Conservation (phyloP, 2,797 vertebrate genomes). For the Premnoplex brunnescens region DNA sequence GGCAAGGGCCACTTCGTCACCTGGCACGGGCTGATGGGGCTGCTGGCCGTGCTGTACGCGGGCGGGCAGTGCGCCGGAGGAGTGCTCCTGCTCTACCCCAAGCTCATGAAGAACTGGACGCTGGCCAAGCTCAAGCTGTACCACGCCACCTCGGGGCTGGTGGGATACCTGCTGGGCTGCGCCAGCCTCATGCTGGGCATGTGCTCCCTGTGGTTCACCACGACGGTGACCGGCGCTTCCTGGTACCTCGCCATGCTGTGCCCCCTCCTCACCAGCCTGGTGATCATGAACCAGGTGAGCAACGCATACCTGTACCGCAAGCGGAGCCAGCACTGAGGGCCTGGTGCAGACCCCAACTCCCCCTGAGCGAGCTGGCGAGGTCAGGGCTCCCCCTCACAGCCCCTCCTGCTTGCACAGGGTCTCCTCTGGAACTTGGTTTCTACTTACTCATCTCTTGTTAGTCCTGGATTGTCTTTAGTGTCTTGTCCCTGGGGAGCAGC, state of each 20-base stretch:
- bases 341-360: background rate
- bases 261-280: constrained; percentile 81
- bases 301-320: constrained; percentile 90
- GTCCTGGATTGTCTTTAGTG: background rate
- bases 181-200: constrained; percentile 88
- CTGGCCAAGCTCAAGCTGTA: constrained; percentile 92
- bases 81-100: constrained; percentile 85
- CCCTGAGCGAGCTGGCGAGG: accelerated
- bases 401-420: background rate
- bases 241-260: constrained; percentile 90
- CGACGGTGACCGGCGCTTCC: constrained; percentile 69
- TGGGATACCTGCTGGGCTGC: constrained; percentile 88
- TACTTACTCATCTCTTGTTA: background rate
- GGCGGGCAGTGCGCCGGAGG: constrained; percentile 84
- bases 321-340: constrained; percentile 82
- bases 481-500: background rate
- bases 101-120: constrained; percentile 89
- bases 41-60: constrained; percentile 80
- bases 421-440: constrained; percentile 1
- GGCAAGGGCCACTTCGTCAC: constrained; percentile 89
- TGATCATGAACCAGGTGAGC: constrained; percentile 94
- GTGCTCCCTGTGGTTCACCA: constrained; percentile 89
- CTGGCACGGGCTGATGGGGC: constrained; percentile 88
- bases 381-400: background rate
- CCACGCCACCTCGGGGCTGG: constrained; percentile 88